phyloP scores from a whole-genome alignment of 2,888 invertebrate genomes.

The Tetranychus truncatus region DNA sequence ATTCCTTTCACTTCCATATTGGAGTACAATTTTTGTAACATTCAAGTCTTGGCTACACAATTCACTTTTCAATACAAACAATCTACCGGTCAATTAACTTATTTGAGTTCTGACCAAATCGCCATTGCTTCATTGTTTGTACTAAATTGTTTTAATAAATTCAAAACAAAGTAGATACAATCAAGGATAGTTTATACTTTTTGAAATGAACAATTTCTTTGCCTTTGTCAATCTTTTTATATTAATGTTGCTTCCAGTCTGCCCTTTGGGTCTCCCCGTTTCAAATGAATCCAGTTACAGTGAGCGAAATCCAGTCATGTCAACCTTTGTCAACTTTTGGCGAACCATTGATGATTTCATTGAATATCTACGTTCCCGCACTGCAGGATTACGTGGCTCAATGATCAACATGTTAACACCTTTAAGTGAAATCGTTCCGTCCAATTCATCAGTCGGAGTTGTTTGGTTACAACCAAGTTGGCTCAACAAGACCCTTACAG shows the following conservation, averaged over 20 bases:
- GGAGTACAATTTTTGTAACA: no score
- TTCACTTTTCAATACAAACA: no score
- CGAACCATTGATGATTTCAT: neutral
- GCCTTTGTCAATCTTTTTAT: no score
- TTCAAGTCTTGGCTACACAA: no score
- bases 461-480: neutral
- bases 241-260: neutral
- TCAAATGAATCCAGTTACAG: neutral
- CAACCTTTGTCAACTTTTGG: neutral
- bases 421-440: neutral
- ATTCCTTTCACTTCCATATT: no score
- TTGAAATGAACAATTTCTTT: no score
- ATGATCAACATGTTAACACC: neutral
- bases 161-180: no score
- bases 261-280: neutral
- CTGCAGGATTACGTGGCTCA: neutral
- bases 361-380: neutral
- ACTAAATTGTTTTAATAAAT: no score
- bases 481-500: neutral
- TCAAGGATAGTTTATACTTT: no score
- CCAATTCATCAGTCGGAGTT: neutral
- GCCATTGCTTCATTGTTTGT: no score
- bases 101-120: no score
- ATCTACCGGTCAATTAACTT: no score
- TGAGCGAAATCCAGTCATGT: neutral